These are phyloP conservation scores for Rhinoraja longicauda DNA, from an alignment of 2,797 vertebrate species.

Conservation along the genomic window DNA sequence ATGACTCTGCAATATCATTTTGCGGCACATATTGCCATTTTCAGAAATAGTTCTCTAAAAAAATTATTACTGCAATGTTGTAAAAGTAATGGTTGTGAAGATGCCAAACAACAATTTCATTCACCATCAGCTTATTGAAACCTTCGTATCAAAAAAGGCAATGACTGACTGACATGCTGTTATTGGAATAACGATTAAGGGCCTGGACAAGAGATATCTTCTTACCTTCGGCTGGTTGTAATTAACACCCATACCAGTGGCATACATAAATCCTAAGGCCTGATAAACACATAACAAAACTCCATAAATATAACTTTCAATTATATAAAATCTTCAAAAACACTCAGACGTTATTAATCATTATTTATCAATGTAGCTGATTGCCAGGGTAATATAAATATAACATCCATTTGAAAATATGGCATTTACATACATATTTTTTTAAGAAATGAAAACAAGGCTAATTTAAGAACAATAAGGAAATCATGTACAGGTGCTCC, in stretches of 20 bases:
- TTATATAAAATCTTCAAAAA: neutral
- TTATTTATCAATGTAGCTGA: neutral
- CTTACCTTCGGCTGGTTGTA: conserved; percentile 56
- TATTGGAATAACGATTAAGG: neutral
- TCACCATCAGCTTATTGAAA: too few relatives aligned
- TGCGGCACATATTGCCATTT: neutral
- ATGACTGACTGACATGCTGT: neutral
- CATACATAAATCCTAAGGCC: conserved; percentile 56
- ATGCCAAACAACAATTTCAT: neutral
- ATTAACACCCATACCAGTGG: conserved; percentile 55
- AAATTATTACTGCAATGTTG: neutral
- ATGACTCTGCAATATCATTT: neutral
- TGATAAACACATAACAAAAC: conserved; percentile 39
- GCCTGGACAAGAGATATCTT: neutral
- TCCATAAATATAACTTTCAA: neutral
- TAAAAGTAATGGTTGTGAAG: neutral
- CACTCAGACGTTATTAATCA: too few relatives aligned
- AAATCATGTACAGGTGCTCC: too few relatives aligned
- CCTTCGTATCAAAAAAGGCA: neutral
- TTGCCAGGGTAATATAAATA: neutral
- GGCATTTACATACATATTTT: neutral
- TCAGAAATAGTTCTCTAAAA: neutral
- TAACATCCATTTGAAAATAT: neutral
- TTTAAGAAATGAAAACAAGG: neutral
- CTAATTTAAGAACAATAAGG: neutral